Evolutionary conservation across 1,140 invertebrate species (phyloP).

Genomic region (Drosophila asahinai): DNA sequence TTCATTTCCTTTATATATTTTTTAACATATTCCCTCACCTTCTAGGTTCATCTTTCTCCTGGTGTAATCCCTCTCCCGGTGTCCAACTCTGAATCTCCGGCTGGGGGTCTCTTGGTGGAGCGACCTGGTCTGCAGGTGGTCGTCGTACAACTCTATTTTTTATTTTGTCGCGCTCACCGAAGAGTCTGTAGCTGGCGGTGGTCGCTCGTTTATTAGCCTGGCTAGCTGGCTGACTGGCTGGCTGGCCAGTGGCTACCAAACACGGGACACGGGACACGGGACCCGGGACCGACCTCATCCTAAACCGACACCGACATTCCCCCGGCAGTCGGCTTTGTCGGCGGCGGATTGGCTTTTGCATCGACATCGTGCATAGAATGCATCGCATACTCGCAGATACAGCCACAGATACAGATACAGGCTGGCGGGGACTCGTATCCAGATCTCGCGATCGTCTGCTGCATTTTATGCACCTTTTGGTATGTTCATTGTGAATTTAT

Average conservation of each 20-base stretch:
- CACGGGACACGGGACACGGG: slow-evolving; percentile 23
- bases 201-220: slow-evolving; percentile 63
- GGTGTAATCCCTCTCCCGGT: slow-evolving; percentile 29
- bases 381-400: slow-evolving; percentile 70
- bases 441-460: slow-evolving; percentile 73
- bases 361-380: slow-evolving; percentile 54
- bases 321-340: slow-evolving; percentile 33
- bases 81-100: slow-evolving; percentile 28
- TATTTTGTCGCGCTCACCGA: slow-evolving; percentile 81
- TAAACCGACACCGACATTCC: slow-evolving; percentile 11
- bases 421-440: slow-evolving; percentile 45
- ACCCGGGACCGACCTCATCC: slow-evolving; percentile 33
- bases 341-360: slow-evolving; percentile 22
- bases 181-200: slow-evolving; percentile 73
- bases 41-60: not conserved
- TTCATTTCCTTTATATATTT: no score
- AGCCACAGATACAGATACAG: slow-evolving; percentile 69
- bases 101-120: slow-evolving; percentile 34
- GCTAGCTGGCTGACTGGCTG: slow-evolving; percentile 40
- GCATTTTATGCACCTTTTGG: slow-evolving; percentile 82
- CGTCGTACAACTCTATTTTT: slow-evolving; percentile 83
- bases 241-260: slow-evolving; percentile 42
- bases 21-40: not conserved
- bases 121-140: slow-evolving; percentile 73
- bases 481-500: slow-evolving; percentile 85